Evolutionary conservation across 2,888 invertebrate species (phyloP).

Genomic region (Drosophila multiciliata): DNA sequence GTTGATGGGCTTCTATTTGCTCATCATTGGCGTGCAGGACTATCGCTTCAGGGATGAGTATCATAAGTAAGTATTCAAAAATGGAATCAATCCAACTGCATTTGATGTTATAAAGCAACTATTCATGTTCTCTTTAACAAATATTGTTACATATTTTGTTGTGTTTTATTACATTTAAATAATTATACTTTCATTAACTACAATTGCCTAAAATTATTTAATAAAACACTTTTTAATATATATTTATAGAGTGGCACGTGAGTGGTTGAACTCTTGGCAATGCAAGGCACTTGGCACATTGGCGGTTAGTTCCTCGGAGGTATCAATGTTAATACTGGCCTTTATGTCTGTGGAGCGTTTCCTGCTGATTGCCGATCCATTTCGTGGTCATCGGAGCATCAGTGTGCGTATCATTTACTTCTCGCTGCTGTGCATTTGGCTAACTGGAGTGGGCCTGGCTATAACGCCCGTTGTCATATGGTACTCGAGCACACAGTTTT

Average conservation of each 20-base stretch:
- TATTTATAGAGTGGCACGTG: constrained; percentile 85
- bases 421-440: constrained; percentile 87
- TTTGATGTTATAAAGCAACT: background rate
- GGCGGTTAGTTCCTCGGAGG: constrained; percentile 89
- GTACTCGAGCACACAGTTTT: constrained; percentile 87
- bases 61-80: constrained; percentile 79
- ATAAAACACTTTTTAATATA: background rate
- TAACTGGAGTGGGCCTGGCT: constrained; percentile 87
- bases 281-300: constrained; percentile 88
- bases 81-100: background rate
- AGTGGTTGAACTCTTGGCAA: constrained; percentile 89
- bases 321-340: constrained; percentile 89
- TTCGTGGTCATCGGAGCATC: constrained; percentile 86
- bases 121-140: background rate
- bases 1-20: constrained; percentile 89
- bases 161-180: background rate
- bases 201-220: background rate
- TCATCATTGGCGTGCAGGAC: constrained; percentile 88
- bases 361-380: constrained; percentile 87
- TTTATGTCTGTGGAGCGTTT: constrained; percentile 90
- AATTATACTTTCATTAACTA: background rate
- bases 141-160: background rate
- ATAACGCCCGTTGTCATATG: constrained; percentile 88
- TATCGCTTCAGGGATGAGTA: constrained; percentile 87
- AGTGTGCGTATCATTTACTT: constrained; percentile 86